These are phyloP conservation scores for Falco columbarius DNA, from an alignment of 2,797 vertebrate genomes.

Conservation along the genomic window DNA sequence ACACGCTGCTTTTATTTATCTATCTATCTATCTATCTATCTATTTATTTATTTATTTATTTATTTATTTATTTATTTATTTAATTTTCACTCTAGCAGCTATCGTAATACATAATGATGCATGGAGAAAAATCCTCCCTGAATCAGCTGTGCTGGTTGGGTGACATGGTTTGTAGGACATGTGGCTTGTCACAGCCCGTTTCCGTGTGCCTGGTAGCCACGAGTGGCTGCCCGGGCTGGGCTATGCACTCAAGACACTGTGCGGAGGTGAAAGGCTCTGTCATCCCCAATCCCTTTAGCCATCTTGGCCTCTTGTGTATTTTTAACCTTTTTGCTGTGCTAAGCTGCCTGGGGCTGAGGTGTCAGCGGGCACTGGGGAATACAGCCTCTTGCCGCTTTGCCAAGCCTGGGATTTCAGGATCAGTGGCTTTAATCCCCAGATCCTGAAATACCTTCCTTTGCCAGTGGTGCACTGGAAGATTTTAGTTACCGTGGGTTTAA, in stretches of 20 bases:
- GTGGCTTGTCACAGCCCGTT: fast-evolving
- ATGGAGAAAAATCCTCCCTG: not conserved
- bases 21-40: no score
- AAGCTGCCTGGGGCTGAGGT: slow-evolving; percentile 60
- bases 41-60: not conserved
- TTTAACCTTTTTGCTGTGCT: slow-evolving; percentile 71
- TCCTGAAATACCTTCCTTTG: slow-evolving; percentile 44
- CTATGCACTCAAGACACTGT: fast-evolving
- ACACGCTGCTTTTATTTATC: no score
- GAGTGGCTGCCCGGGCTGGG: fast-evolving
- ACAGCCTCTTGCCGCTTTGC: not conserved
- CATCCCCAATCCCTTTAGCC: slow-evolving; percentile 53
- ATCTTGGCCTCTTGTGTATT: slow-evolving; percentile 61
- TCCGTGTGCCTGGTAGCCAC: fast-evolving
- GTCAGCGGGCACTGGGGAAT: not conserved
- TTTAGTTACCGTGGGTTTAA: fast-evolving
- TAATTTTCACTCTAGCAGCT: not conserved
- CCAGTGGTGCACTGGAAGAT: fast-evolving
- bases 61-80: not conserved
- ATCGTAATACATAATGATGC: not conserved
- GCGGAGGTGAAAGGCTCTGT: slow-evolving; percentile 37
- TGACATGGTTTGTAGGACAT: not conserved
- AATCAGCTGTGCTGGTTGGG: not conserved
- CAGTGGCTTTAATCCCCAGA: slow-evolving; percentile 15
- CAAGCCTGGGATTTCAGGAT: slow-evolving; percentile 52